Conservation (phyloP, 2,888 invertebrate species). For the Drosophila nr. medialis region DNA sequence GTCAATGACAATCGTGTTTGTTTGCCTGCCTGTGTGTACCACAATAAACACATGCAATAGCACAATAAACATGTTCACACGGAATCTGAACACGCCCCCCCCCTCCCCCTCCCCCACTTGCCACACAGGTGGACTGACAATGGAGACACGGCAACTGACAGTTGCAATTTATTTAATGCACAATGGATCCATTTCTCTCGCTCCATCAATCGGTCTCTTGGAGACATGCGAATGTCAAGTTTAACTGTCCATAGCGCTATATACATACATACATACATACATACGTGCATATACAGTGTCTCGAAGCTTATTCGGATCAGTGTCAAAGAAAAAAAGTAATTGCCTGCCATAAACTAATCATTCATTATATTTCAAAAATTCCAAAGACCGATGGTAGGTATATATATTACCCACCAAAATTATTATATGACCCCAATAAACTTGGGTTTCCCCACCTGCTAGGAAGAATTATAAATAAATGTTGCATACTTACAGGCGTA, state of each 20-base stretch:
- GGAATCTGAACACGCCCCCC: conserved; percentile 14
- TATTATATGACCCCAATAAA: too few relatives aligned
- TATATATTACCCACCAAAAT: too few relatives aligned
- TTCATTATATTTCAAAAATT: too few relatives aligned
- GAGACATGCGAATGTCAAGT: conserved; percentile 52
- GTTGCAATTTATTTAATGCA: conserved; percentile 35
- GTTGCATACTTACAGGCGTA: too few relatives aligned
- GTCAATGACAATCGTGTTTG: conserved; percentile 15
- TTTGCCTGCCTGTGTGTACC: not conserved
- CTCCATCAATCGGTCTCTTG: conserved; percentile 3
- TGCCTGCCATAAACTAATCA: too few relatives aligned
- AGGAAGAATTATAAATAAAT: too few relatives aligned
- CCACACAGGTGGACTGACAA: conserved; percentile 10
- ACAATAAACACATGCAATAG: not conserved
- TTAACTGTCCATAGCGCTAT: conserved; percentile 12
- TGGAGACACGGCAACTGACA: conserved; percentile 19
- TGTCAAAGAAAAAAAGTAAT: too few relatives aligned
- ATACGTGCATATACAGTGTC: too few relatives aligned
- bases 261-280: not conserved
- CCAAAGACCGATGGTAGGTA: too few relatives aligned
- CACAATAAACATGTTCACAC: conserved; percentile 18
- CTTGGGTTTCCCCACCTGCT: too few relatives aligned
- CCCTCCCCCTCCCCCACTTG: accelerated
- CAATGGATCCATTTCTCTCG: conserved; percentile 23
- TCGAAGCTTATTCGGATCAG: too few relatives aligned